Conservation (phyloP, 1,140 invertebrate genomes). For the Bicyclus anynana region DNA sequence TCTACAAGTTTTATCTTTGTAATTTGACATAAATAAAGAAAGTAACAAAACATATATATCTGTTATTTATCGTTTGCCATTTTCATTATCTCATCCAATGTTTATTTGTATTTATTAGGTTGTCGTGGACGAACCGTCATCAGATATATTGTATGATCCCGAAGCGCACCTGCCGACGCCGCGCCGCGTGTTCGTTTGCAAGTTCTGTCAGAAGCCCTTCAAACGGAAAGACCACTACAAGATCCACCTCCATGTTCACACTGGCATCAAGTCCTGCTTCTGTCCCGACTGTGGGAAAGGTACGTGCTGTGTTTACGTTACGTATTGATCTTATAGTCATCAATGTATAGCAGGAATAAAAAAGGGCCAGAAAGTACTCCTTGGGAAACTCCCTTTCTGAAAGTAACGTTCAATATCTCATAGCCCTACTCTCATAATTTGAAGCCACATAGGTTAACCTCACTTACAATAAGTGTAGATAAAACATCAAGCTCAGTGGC, state of each 20-base stretch:
- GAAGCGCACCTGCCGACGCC: conserved; percentile 46
- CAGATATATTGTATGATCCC: neutral
- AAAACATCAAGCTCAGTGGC: no score
- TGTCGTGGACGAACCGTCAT: conserved; percentile 23
- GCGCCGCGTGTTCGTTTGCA: conserved; percentile 60
- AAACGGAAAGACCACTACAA: conserved; percentile 84
- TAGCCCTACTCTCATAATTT: no score
- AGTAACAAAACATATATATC: no score
- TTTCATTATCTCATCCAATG: neutral
- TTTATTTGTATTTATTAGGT: conserved; percentile 26
- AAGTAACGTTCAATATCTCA: no score
- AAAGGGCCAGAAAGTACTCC: neutral
- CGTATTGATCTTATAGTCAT: neutral
- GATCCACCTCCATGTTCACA: conserved; percentile 89
- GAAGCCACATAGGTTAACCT: no score
- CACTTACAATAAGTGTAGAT: no score
- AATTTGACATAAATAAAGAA: no score
- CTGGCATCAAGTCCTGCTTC: conserved; percentile 86
- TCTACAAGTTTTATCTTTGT: no score
- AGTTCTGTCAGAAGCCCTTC: conserved; percentile 63
- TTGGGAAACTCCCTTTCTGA: neutral
- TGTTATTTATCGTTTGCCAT: no score
- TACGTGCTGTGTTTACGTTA: conserved; percentile 8
- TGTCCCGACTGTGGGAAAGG: conserved; percentile 83
- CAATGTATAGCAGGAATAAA: neutral